Percentiles rank a stretch among this genome's conserved stretches.
Conservation (phyloP, 2,797 vertebrate species). For the Myotis vivesi region DNA sequence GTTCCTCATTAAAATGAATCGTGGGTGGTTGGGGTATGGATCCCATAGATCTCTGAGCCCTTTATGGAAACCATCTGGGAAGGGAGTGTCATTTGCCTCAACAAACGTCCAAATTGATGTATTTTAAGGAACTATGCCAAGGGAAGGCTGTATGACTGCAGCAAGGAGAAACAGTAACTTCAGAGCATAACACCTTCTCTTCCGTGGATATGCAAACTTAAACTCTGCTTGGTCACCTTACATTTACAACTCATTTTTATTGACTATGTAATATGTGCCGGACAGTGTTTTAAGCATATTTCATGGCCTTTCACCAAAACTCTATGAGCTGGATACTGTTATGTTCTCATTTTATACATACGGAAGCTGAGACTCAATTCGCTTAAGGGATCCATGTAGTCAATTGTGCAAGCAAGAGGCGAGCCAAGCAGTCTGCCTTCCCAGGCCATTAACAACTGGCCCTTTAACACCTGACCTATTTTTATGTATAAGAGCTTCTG, state of each 20-base stretch:
- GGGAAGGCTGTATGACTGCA: background rate
- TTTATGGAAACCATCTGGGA: background rate
- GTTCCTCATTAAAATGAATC: background rate
- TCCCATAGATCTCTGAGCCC: background rate
- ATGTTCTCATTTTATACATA: background rate
- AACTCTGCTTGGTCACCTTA: background rate
- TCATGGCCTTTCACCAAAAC: background rate
- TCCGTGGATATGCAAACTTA: background rate
- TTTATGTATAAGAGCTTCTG: conserved; percentile 37
- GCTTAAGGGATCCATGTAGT: background rate
- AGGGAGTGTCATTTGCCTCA: background rate
- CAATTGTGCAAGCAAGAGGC: background rate
- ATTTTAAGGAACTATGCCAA: background rate
- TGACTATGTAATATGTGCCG: background rate
- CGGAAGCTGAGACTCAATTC: background rate
- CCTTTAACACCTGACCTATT: conserved; percentile 27
- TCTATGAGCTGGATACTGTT: background rate
- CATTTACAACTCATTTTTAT: background rate
- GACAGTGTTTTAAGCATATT: background rate
- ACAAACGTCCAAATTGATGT: background rate
- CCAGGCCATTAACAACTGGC: background rate
- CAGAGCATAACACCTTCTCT: background rate
- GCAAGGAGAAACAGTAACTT: background rate
- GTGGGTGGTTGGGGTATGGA: background rate
- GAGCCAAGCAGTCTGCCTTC: background rate